Evolutionary conservation across 2,113 vertebrate species (phyloP).

Genomic region (Loxodonta africana): DNA sequence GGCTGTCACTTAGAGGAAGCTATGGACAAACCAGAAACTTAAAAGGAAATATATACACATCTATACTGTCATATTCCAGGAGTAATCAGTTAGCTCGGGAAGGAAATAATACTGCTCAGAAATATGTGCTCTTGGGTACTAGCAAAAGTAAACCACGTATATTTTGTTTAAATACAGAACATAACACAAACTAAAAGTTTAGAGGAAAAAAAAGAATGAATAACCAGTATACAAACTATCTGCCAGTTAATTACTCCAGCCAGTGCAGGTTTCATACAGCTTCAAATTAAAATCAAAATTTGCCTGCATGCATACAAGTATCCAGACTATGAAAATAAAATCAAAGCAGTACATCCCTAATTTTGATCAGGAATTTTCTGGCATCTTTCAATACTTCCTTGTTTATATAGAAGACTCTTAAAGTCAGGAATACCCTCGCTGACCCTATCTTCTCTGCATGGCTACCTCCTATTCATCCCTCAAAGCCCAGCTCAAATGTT

Average conservation of each 20-base stretch:
- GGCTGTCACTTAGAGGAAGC: background rate
- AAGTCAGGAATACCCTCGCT: background rate
- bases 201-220: background rate
- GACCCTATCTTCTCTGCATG: background rate
- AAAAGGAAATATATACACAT: background rate
- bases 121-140: background rate
- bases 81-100: background rate
- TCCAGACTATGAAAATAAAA: slow-evolving; percentile 15
- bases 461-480: background rate
- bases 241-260: slow-evolving; percentile 6
- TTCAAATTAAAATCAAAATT: slow-evolving; percentile 54
- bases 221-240: background rate
- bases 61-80: background rate
- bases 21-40: background rate
- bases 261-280: background rate
- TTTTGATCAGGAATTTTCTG: background rate
- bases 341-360: background rate
- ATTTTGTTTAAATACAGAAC: slow-evolving; percentile 43
- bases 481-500: background rate
- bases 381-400: background rate
- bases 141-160: background rate
- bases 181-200: slow-evolving; percentile 43
- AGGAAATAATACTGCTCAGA: background rate
- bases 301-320: background rate
- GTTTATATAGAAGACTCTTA: background rate